phyloP scores from a whole-genome alignment of 2,113 vertebrate species.

The Microcebus tavaratra region DNA sequence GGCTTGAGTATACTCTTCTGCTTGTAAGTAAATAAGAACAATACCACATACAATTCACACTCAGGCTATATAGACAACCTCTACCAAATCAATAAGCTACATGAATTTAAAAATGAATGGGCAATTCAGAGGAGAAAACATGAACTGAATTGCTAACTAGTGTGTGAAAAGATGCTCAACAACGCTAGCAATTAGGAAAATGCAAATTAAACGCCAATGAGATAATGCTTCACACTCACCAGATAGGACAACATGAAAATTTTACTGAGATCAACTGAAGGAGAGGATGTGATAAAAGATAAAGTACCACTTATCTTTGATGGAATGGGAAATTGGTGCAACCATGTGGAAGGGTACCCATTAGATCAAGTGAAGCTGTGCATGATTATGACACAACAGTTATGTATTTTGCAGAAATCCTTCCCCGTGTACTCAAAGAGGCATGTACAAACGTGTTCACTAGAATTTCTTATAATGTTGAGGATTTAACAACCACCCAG shows the following conservation, averaged over 20 bases:
- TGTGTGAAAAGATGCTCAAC: background rate
- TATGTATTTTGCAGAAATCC: background rate
- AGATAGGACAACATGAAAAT: background rate
- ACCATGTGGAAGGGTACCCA: too few species aligned
- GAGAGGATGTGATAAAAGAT: background rate
- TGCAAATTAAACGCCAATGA: background rate
- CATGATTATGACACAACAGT: background rate
- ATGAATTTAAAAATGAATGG: background rate
- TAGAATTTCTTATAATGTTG: background rate
- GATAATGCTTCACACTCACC: background rate
- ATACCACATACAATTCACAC: background rate
- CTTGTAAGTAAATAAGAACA: background rate
- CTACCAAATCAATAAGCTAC: background rate
- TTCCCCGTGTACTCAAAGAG: background rate
- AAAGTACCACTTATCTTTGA: background rate
- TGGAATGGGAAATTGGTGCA: background rate
- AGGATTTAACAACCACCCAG: background rate
- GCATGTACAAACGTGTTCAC: background rate
- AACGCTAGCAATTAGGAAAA: background rate
- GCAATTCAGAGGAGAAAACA: conserved; percentile 9
- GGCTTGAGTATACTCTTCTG: background rate
- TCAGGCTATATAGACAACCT: background rate
- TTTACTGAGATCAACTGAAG: background rate
- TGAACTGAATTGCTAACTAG: background rate
- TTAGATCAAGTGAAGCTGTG: background rate